A percentile compares a stretch with the other conserved stretches of the same genome.
Conservation (phyloP, 1,140 invertebrate genomes). For the Protaetia brevitarsis region DNA sequence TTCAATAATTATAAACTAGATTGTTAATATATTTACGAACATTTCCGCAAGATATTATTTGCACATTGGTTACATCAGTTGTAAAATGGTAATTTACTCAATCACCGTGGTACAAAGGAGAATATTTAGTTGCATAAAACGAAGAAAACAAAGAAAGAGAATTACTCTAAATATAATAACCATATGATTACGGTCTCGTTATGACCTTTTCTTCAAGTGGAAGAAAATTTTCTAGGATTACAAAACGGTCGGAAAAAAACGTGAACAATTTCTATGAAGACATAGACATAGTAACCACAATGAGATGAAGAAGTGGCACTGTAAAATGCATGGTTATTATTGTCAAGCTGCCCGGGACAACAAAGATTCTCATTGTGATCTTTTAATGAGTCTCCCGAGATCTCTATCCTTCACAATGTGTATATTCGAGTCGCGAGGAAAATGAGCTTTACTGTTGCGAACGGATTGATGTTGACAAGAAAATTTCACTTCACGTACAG, state of each 20-base stretch:
- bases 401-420: constrained; percentile 5
- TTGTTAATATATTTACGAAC: too few relatives aligned
- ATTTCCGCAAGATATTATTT: too few relatives aligned
- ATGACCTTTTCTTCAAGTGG: too few relatives aligned
- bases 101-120: too few relatives aligned
- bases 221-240: background rate
- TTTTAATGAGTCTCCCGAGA: constrained; percentile 32
- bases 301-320: constrained; percentile 28
- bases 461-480: constrained; percentile 1
- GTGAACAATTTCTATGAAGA: constrained; percentile 6
- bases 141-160: too few relatives aligned
- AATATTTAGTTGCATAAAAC: too few relatives aligned
- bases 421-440: background rate
- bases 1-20: too few relatives aligned
- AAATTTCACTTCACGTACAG: constrained; percentile 1
- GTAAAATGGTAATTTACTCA: too few relatives aligned
- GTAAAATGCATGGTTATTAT: constrained; percentile 34
- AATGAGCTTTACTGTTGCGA: background rate
- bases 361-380: constrained; percentile 36
- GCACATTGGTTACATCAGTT: too few relatives aligned
- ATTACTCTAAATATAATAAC: too few relatives aligned
- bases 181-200: too few relatives aligned
- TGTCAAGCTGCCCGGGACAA: constrained; percentile 32
- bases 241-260: constrained; percentile 1
- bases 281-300: constrained; percentile 20